Conservation (phyloP, 2,797 vertebrate genomes). For the Tadarida brasiliensis region DNA sequence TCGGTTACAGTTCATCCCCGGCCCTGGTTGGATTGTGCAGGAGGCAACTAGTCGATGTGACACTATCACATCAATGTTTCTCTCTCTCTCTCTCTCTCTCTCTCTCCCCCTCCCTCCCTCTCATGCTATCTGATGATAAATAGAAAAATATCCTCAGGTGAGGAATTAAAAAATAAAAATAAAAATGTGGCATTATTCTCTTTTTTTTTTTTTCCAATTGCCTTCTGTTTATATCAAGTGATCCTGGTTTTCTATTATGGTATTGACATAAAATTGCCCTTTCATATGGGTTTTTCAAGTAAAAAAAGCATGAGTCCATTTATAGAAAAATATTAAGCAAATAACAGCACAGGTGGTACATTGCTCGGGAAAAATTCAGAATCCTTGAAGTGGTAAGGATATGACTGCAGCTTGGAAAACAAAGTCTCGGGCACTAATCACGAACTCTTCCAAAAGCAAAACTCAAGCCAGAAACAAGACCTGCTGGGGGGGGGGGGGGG, state of each 20-base stretch:
- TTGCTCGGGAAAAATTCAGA: neutral
- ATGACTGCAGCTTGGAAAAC: neutral
- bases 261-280: neutral
- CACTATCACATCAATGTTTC: too few species aligned
- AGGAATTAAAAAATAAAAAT: too few species aligned
- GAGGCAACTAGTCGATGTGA: too few species aligned
- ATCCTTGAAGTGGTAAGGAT: neutral
- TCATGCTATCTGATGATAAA: too few species aligned
- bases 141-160: too few species aligned
- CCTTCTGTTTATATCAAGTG: slow-evolving; percentile 1
- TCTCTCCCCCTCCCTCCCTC: too few species aligned
- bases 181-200: neutral
- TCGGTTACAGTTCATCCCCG: too few species aligned
- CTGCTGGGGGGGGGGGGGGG: neutral
- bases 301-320: neutral
- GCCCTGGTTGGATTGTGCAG: too few species aligned
- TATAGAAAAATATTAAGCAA: neutral
- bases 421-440: neutral
- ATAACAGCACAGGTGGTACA: neutral
- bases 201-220: neutral
- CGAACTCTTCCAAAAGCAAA: neutral
- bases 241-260: neutral
- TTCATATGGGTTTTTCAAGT: slow-evolving; percentile 16
- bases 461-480: neutral
- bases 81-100: too few species aligned